Evolutionary conservation across 1,140 invertebrate species (phyloP).

Genomic region (Brachionus plicatilis): DNA sequence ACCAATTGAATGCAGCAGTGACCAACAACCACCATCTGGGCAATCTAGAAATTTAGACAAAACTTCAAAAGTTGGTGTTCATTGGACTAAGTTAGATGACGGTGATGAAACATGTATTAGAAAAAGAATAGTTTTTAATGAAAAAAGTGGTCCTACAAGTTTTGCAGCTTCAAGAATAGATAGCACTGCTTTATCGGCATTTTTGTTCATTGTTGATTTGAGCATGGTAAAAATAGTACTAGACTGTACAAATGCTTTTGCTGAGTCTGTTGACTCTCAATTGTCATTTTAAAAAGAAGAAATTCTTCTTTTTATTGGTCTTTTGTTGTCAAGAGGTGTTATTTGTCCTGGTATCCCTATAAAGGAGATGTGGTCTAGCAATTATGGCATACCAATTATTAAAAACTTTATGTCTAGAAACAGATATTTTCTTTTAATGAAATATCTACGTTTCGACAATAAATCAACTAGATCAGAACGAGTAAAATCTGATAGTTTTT

Average conservation of each 20-base stretch:
- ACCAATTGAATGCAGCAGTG: too few relatives aligned
- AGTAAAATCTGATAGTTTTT: constrained; percentile 10
- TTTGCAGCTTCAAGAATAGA: too few relatives aligned
- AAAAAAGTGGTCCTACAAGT: too few relatives aligned
- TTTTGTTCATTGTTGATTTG: too few relatives aligned
- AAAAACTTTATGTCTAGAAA: background rate
- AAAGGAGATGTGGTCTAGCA: background rate
- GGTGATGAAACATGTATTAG: background rate
- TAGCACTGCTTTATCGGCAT: too few relatives aligned
- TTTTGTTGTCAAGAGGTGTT: background rate
- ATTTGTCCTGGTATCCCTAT: background rate
- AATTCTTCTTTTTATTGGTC: background rate
- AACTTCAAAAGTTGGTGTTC: background rate
- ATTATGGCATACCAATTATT: background rate
- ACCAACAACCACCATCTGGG: background rate
- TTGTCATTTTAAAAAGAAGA: constrained; percentile 3
- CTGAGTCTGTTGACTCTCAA: too few relatives aligned
- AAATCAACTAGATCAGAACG: constrained; percentile 7
- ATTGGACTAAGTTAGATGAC: background rate
- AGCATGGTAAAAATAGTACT: too few relatives aligned
- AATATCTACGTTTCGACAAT: background rate
- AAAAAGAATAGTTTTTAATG: too few relatives aligned
- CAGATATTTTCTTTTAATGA: background rate
- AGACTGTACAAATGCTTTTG: too few relatives aligned
- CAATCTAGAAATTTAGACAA: background rate